A percentile compares a stretch with the other conserved stretches of the same genome.
Conservation (phyloP, 2,888 invertebrate genomes). For the Heliconius cydno region DNA sequence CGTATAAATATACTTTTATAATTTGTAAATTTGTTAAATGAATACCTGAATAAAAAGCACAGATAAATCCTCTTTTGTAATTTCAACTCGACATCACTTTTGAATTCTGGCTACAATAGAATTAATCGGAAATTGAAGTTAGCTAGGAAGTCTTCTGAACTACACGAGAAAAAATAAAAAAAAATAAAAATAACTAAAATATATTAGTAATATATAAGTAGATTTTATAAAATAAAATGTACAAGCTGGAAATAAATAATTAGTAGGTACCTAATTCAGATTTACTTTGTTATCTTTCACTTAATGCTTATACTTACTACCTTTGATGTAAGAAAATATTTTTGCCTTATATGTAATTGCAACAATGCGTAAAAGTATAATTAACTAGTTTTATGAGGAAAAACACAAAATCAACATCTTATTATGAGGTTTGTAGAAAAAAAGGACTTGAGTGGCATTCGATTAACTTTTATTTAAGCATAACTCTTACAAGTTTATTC, state of each 20-base stretch:
- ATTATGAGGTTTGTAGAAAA: not conserved
- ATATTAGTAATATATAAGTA: too few species aligned
- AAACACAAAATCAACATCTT: not conserved
- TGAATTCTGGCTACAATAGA: not conserved
- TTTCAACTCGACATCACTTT: not conserved
- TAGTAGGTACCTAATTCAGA: not conserved
- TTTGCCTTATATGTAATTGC: not conserved
- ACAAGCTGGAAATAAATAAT: not conserved
- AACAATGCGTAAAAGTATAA: not conserved
- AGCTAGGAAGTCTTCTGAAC: too few species aligned
- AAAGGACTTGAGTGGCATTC: conserved; percentile 29
- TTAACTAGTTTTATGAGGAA: not conserved
- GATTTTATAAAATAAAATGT: not conserved
- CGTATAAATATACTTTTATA: not conserved
- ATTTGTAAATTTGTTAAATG: too few species aligned
- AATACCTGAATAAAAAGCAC: not conserved
- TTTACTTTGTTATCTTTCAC: too few species aligned
- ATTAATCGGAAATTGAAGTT: not conserved
- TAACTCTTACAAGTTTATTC: conserved; percentile 40
- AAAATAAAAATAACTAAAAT: too few species aligned
- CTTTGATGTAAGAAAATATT: not conserved
- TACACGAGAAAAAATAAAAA: too few species aligned
- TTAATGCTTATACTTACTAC: too few species aligned
- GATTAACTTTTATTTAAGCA: conserved; percentile 37
- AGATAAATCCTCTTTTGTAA: not conserved